These are phyloP conservation scores for Pollachius pollachius DNA, from an alignment of 2,113 vertebrate species.

Conservation along the genomic window DNA sequence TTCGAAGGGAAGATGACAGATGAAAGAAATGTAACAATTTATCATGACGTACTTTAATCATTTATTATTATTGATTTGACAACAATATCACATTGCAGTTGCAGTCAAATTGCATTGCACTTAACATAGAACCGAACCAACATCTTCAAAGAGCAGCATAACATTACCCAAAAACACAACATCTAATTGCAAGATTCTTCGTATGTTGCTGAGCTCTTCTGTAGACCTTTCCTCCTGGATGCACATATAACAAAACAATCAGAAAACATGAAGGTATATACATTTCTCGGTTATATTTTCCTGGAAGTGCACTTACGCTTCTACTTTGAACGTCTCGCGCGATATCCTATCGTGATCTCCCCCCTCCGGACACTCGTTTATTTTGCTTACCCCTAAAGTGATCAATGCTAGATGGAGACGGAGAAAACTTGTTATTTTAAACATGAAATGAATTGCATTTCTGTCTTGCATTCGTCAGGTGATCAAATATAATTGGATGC, in stretches of 20 bases:
- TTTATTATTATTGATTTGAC: too few relatives aligned
- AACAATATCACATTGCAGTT: neutral
- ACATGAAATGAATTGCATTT: neutral
- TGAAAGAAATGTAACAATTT: too few relatives aligned
- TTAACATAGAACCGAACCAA: too few relatives aligned
- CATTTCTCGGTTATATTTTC: neutral
- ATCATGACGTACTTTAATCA: too few relatives aligned
- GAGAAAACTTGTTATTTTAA: constrained; percentile 20
- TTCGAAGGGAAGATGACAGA: too few relatives aligned
- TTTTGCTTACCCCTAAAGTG: constrained; percentile 63
- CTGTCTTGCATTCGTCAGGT: too few relatives aligned
- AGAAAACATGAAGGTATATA: constrained; percentile 1
- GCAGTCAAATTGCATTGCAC: too few relatives aligned
- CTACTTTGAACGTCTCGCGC: constrained; percentile 62
- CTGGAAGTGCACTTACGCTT: constrained; percentile 61
- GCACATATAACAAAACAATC: constrained; percentile 17
- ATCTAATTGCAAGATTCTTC: neutral
- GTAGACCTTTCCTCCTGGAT: constrained; percentile 59
- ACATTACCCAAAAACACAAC: neutral
- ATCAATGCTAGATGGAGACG: constrained; percentile 55
- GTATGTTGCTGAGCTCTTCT: constrained; percentile 57
- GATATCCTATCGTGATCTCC: constrained; percentile 65
- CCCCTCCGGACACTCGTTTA: constrained; percentile 64
- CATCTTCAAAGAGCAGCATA: too few relatives aligned
- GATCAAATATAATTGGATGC: too few relatives aligned